Conservation (phyloP, 1,140 invertebrate species). For the Eurosta solidaginis region DNA sequence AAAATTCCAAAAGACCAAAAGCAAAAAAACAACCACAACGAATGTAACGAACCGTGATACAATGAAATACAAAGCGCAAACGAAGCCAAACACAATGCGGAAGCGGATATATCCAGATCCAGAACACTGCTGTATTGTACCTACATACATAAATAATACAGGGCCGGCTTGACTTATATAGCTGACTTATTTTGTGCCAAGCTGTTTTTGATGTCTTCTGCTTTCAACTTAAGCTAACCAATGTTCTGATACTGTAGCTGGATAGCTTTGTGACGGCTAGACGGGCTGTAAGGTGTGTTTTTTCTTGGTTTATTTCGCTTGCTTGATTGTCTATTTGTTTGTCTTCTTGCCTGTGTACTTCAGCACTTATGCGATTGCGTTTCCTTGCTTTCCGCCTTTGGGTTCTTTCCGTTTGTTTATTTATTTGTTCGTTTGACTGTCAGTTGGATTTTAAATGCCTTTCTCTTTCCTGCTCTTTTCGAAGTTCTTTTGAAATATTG, state of each 20-base stretch:
- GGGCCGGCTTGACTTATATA: not conserved
- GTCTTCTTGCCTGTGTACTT: not conserved
- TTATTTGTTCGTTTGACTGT: not conserved
- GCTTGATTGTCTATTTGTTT: not conserved
- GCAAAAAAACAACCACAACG: not conserved
- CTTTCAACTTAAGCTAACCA: not conserved
- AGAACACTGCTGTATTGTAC: slow-evolving; percentile 9
- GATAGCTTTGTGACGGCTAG: no score
- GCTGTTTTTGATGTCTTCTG: not conserved
- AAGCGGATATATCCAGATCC: slow-evolving; percentile 31
- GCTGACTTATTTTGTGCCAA: not conserved
- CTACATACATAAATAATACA: not conserved
- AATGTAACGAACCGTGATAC: not conserved
- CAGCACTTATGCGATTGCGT: slow-evolving; percentile 6
- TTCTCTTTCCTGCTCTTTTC: not conserved
- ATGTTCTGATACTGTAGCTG: not conserved
- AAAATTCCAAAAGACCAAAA: slow-evolving; percentile 7
- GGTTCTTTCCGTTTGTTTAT: not conserved
- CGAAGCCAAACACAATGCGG: slow-evolving; percentile 29
- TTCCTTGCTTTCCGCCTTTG: slow-evolving; percentile 14
- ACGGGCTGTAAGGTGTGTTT: no score
- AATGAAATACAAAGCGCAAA: not conserved
- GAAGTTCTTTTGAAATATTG: not conserved
- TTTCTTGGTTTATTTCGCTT: no score
- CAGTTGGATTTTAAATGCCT: not conserved